A percentile compares a stretch with the other conserved stretches of the same genome.
Evolutionary conservation across 2,888 invertebrate genomes (phyloP).

Genomic region (Hemicrepidius hirtus): DNA sequence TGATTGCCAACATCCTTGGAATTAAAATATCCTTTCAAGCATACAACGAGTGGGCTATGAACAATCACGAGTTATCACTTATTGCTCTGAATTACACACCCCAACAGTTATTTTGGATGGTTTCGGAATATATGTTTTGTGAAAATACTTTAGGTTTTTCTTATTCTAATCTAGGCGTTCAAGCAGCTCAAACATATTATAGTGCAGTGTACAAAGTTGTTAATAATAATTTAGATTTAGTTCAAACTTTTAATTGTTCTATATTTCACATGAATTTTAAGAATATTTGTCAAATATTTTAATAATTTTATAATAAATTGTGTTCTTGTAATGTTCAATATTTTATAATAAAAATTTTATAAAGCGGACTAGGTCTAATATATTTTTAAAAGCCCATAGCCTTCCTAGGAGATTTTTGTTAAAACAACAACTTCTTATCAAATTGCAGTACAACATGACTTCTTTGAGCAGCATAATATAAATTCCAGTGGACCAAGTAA

Average conservation of each 20-base stretch:
- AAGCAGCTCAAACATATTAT: background rate
- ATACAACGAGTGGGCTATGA: slow-evolving; percentile 82
- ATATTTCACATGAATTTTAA: background rate
- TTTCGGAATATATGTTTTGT: slow-evolving; percentile 41
- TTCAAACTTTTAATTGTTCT: background rate
- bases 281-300: background rate
- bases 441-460: too few species aligned
- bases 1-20: slow-evolving; percentile 70
- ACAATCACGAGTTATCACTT: slow-evolving; percentile 74
- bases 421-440: too few species aligned
- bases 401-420: too few species aligned
- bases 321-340: too few species aligned
- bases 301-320: too few species aligned
- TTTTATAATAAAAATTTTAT: too few species aligned
- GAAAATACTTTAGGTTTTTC: slow-evolving; percentile 8
- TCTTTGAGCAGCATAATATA: too few species aligned
- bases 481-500: too few species aligned
- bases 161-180: background rate
- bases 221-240: background rate
- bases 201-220: background rate
- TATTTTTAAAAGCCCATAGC: too few species aligned
- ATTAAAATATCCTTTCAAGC: slow-evolving; percentile 90
- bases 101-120: slow-evolving; percentile 73
- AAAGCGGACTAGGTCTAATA: too few species aligned
- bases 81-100: slow-evolving; percentile 82